Conservation (phyloP, 1,140 invertebrate genomes). For the Drosophila dunni region DNA sequence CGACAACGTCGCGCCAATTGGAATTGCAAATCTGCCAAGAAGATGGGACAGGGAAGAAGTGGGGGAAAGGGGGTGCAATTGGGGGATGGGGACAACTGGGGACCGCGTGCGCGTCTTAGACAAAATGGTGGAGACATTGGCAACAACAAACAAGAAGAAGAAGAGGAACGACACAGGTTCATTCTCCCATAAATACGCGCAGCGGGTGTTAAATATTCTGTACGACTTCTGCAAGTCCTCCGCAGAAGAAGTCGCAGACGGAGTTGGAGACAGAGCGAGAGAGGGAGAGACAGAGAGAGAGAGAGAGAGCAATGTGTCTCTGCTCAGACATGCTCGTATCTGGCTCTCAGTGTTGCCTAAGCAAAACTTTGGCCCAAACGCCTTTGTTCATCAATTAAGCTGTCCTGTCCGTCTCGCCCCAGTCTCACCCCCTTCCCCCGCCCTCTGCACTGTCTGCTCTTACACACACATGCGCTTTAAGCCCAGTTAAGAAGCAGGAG, state of each 20-base stretch:
- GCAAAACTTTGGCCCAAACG: conserved; percentile 54
- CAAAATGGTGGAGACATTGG: conserved; percentile 70
- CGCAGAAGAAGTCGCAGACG: conserved; percentile 49
- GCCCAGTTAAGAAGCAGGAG: conserved; percentile 14
- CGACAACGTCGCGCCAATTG: conserved; percentile 51
- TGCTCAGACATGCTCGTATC: conserved; percentile 38
- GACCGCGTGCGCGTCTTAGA: conserved; percentile 58
- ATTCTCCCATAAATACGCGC: conserved; percentile 84
- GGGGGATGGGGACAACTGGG: not conserved
- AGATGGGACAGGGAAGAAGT: conserved; percentile 10
- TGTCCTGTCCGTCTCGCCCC: conserved; percentile 40
- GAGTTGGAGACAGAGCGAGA: not conserved
- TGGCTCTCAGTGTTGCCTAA: conserved; percentile 28
- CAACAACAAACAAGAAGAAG: conserved; percentile 24
- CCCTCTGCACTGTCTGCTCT: not conserved
- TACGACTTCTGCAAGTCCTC: conserved; percentile 80
- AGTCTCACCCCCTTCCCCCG: not conserved
- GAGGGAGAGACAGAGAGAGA: not conserved
- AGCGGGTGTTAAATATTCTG: conserved; percentile 83
- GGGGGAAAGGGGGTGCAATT: not conserved
- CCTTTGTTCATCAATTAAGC: conserved; percentile 65
- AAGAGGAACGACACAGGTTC: conserved; percentile 71
- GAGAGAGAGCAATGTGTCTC: not conserved
- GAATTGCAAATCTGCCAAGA: conserved; percentile 53
- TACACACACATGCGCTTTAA: conserved; percentile 12